phyloP scores from a whole-genome alignment of 2,888 invertebrate species.

The Scaptodrosophila latifasciaeformis region DNA sequence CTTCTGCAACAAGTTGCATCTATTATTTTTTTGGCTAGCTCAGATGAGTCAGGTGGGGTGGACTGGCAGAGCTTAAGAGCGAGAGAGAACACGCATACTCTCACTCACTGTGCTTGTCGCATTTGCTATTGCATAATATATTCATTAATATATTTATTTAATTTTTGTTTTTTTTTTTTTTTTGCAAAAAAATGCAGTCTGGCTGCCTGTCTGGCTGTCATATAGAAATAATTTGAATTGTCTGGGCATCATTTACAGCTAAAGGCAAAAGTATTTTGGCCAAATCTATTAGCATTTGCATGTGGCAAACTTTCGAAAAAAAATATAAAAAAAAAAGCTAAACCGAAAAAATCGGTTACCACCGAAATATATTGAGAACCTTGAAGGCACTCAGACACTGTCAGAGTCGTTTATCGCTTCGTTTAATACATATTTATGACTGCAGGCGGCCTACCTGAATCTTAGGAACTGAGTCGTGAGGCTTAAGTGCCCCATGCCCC shows the following conservation, averaged over 20 bases:
- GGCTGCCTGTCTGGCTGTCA: slow-evolving; percentile 23
- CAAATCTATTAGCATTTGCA: slow-evolving; percentile 47
- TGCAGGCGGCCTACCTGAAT: slow-evolving; percentile 34
- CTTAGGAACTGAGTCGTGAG: too few relatives aligned
- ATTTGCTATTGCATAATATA: slow-evolving; percentile 47
- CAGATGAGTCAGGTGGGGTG: background rate
- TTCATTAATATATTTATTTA: slow-evolving; percentile 48
- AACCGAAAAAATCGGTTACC: background rate
- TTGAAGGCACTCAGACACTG: slow-evolving; percentile 30
- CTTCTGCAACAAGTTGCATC: slow-evolving; percentile 40
- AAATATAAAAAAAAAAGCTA: slow-evolving; percentile 2
- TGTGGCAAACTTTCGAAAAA: slow-evolving; percentile 47
- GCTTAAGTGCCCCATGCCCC: too few relatives aligned
- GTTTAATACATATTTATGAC: slow-evolving; percentile 45
- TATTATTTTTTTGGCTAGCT: too few relatives aligned
- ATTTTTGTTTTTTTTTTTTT: too few relatives aligned
- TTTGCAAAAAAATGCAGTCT: slow-evolving; percentile 39
- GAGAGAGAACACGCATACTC: slow-evolving; percentile 39
- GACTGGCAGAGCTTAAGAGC: too few relatives aligned
- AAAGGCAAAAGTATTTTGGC: slow-evolving; percentile 16
- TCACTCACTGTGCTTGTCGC: slow-evolving; percentile 42
- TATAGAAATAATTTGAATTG: background rate
- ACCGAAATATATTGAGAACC: slow-evolving; percentile 32
- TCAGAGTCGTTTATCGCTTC: too few relatives aligned
- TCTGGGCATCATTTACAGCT: slow-evolving; percentile 40